Conservation (phyloP, 2,888 invertebrate species). For the Bellardia pandia region DNA sequence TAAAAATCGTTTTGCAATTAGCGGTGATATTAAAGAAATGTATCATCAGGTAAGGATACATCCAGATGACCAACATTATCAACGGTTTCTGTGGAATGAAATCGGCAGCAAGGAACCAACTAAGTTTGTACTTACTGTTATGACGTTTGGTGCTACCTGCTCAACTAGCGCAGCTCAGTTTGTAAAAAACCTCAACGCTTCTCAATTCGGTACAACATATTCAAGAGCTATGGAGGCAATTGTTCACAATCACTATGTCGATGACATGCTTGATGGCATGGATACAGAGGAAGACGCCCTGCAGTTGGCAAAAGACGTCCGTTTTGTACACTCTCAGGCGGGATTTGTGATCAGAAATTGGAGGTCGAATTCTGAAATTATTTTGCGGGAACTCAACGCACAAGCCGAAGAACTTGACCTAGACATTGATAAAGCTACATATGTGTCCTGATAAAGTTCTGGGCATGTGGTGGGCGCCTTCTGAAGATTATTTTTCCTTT, state of each 20-base stretch:
- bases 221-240: slow-evolving; percentile 57
- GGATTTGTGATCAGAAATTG: slow-evolving; percentile 73
- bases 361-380: slow-evolving; percentile 73
- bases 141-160: too few relatives aligned
- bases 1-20: too few relatives aligned
- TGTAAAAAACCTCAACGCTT: slow-evolving; percentile 58
- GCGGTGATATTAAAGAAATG: too few relatives aligned
- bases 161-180: too few relatives aligned
- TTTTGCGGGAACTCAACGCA: background rate
- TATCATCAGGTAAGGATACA: too few relatives aligned
- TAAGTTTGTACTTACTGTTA: too few relatives aligned
- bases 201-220: slow-evolving; percentile 28
- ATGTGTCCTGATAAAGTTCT: slow-evolving; percentile 47
- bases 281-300: slow-evolving; percentile 70
- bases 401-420: slow-evolving; percentile 2
- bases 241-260: slow-evolving; percentile 61
- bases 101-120: too few relatives aligned
- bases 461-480: slow-evolving; percentile 60
- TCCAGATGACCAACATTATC: too few relatives aligned
- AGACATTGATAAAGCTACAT: slow-evolving; percentile 13
- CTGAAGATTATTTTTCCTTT: slow-evolving; percentile 22
- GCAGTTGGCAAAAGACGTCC: slow-evolving; percentile 56
- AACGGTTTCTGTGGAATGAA: too few relatives aligned
- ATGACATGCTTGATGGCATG: slow-evolving; percentile 74
- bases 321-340: slow-evolving; percentile 42